A percentile compares a stretch with the other conserved stretches of the same genome.
Evolutionary conservation across 2,888 invertebrate genomes (phyloP).

Genomic region (Sycophila texana): DNA sequence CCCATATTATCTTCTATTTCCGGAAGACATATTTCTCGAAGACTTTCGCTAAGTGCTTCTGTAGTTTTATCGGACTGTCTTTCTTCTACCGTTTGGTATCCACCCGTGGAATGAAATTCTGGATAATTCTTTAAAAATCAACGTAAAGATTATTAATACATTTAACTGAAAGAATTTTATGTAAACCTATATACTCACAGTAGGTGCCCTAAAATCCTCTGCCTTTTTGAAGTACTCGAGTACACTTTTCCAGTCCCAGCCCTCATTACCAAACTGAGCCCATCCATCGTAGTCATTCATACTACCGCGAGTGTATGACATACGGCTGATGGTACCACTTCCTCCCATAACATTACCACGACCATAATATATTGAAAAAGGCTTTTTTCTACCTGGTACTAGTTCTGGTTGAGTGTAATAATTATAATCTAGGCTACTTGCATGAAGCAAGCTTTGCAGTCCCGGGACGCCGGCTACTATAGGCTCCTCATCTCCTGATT

Average conservation of each 20-base stretch:
- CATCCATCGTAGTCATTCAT: slow-evolving; percentile 5
- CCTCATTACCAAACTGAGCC: not conserved
- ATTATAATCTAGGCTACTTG: slow-evolving; percentile 6
- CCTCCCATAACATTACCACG: slow-evolving; percentile 21
- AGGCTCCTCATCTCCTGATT: slow-evolving; percentile 25
- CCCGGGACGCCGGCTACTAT: slow-evolving; percentile 7
- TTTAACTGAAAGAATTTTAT: not conserved
- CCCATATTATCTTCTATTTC: not conserved
- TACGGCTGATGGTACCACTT: not conserved
- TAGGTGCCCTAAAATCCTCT: not conserved
- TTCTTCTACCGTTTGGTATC: slow-evolving; percentile 80
- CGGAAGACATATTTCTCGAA: not conserved
- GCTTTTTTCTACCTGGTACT: not conserved
- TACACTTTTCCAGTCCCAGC: slow-evolving; percentile 14
- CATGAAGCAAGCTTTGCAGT: not conserved
- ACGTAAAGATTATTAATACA: not conserved
- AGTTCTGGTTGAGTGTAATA: slow-evolving; percentile 1
- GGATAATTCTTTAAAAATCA: slow-evolving; percentile 66
- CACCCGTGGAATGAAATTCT: slow-evolving; percentile 79
- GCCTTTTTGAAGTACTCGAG: slow-evolving; percentile 7
- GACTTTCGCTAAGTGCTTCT: not conserved
- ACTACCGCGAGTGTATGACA: not conserved
- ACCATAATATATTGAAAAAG: too few relatives aligned
- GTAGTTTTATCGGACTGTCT: not conserved
- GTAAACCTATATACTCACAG: not conserved